Evolutionary conservation across 2,797 vertebrate genomes (phyloP).

Genomic region (Neosilurus hyrtlii): DNA sequence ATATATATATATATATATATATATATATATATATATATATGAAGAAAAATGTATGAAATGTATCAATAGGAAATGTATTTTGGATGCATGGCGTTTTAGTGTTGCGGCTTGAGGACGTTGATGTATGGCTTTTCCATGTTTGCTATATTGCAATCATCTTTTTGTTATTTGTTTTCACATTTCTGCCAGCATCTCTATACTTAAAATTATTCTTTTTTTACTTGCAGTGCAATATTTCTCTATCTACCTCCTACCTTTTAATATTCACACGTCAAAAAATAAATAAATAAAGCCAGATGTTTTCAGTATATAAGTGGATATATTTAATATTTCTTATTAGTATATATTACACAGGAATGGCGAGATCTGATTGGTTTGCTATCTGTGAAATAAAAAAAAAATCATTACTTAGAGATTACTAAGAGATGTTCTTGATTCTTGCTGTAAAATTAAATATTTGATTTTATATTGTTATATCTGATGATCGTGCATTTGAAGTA

Average conservation of each 20-base stretch:
- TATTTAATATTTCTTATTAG: not conserved
- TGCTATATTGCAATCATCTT: not conserved
- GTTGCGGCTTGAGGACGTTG: not conserved
- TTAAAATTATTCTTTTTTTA: not conserved
- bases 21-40: no score
- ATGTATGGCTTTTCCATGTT: not conserved
- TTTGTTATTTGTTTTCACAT: not conserved
- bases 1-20: no score
- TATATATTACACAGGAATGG: no score
- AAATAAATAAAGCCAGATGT: not conserved
- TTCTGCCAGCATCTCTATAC: not conserved
- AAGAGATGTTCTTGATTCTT: no score
- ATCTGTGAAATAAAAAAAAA: not conserved
- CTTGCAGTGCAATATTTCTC: not conserved
- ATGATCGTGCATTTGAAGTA: no score
- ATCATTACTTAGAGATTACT: no score
- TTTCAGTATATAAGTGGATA: not conserved
- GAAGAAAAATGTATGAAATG: no score
- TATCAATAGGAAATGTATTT: not conserved
- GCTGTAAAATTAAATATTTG: no score
- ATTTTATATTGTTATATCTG: no score
- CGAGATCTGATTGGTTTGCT: no score
- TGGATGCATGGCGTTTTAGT: not conserved
- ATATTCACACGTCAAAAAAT: not conserved
- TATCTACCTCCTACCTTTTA: not conserved